Percentiles rank a stretch among this genome's conserved stretches.
Evolutionary conservation across 2,113 vertebrate species (phyloP).

Genomic region (Cephalopterus ornatus): DNA sequence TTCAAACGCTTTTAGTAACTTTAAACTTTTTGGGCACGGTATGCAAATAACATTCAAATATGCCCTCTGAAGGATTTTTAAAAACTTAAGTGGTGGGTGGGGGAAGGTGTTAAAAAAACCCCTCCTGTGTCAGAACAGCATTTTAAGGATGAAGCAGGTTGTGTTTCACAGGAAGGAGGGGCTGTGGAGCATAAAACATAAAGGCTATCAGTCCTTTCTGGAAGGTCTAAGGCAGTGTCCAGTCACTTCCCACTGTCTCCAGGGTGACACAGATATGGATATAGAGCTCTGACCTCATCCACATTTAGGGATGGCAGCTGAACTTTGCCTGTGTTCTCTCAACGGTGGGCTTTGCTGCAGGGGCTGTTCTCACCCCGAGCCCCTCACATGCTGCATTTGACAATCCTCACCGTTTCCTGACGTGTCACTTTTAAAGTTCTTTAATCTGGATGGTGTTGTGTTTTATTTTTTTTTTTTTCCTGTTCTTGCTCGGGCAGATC

Average conservation of each 20-base stretch:
- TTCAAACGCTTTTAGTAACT: background rate
- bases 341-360: background rate
- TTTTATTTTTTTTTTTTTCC: background rate
- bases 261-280: background rate
- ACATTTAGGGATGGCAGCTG: background rate
- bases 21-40: background rate
- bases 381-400: background rate
- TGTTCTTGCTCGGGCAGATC: constrained; percentile 7
- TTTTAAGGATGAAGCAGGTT: constrained; percentile 15
- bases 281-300: background rate
- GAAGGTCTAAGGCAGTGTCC: background rate
- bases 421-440: background rate
- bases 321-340: background rate
- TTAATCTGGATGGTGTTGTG: background rate
- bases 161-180: constrained; percentile 1
- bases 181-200: constrained; percentile 1
- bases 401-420: background rate
- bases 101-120: background rate
- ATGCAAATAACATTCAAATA: constrained; percentile 29
- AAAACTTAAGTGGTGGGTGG: background rate
- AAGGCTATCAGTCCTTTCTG: background rate
- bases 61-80: background rate
- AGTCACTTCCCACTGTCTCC: background rate
- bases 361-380: background rate
- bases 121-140: background rate